Conservation (phyloP, 2,888 invertebrate genomes). For the Abrostola tripartita region DNA sequence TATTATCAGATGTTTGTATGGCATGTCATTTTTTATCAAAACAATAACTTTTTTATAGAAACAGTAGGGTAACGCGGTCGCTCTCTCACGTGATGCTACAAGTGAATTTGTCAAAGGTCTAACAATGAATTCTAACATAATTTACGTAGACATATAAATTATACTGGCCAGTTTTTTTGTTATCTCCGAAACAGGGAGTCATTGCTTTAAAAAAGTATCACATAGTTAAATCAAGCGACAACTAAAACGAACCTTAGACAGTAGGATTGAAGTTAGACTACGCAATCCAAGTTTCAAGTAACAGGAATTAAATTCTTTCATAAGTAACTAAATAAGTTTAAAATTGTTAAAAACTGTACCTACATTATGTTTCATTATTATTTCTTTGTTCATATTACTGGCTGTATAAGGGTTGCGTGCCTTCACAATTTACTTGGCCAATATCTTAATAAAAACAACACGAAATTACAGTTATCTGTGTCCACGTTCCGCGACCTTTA, state of each 20-base stretch:
- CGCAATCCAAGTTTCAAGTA: no score
- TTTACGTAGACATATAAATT: conserved; percentile 76
- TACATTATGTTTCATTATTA: neutral
- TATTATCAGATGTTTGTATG: conserved; percentile 86
- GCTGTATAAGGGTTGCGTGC: conserved; percentile 31
- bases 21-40: conserved; percentile 88
- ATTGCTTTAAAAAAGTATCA: conserved; percentile 1
- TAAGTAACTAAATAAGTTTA: no score
- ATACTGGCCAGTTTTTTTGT: conserved; percentile 37
- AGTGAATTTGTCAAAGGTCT: conserved; percentile 76
- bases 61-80: conserved; percentile 69
- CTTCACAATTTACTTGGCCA: conserved; percentile 61
- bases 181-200: conserved; percentile 25
- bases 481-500: conserved; percentile 72
- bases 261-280: no score
- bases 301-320: no score
- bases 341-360: no score
- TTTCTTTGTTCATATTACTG: conserved; percentile 14
- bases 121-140: conserved; percentile 73
- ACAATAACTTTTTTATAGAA: conserved; percentile 82
- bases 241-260: no score
- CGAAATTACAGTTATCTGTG: conserved; percentile 79
- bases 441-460: conserved; percentile 78
- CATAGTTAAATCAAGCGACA: neutral
- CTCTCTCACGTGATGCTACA: conserved; percentile 70